A percentile compares a stretch with the other conserved stretches of the same genome.
Conservation (phyloP, 2,797 vertebrate genomes). For the Cercopithecus neglectus region DNA sequence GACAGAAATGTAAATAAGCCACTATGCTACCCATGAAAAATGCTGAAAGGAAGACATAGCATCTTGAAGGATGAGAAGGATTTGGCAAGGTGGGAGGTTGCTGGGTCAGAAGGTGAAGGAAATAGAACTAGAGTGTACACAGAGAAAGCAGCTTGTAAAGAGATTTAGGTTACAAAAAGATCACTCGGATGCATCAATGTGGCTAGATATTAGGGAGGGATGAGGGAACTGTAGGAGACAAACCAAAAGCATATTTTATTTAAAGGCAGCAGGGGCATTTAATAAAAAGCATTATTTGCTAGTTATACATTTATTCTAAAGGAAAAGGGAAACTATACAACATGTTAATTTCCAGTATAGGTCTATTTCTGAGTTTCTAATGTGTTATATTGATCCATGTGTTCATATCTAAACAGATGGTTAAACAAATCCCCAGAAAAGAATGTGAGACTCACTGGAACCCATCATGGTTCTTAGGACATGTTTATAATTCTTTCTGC, state of each 20-base stretch:
- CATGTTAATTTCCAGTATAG: neutral
- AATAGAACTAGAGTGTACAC: neutral
- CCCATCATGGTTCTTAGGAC: neutral
- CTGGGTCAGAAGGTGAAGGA: neutral
- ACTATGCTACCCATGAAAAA: neutral
- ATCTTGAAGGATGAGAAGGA: neutral
- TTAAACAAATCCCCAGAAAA: neutral
- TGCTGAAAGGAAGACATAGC: no score
- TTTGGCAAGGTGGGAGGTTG: neutral
- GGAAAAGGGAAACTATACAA: neutral
- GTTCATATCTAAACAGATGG: neutral
- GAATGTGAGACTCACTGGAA: neutral
- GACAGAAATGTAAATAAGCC: neutral
- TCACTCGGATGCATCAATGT: neutral
- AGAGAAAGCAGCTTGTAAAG: neutral
- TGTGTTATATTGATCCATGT: neutral
- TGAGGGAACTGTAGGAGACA: neutral
- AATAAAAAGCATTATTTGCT: neutral
- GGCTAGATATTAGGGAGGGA: neutral
- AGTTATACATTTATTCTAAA: neutral
- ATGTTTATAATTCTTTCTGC: neutral
- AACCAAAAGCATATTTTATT: neutral
- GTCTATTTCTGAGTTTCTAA: neutral
- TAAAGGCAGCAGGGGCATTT: neutral
- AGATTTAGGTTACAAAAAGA: neutral